Evolutionary conservation across 2,888 invertebrate species (phyloP).

Genomic region (Lepidocyrtinus sp.): DNA sequence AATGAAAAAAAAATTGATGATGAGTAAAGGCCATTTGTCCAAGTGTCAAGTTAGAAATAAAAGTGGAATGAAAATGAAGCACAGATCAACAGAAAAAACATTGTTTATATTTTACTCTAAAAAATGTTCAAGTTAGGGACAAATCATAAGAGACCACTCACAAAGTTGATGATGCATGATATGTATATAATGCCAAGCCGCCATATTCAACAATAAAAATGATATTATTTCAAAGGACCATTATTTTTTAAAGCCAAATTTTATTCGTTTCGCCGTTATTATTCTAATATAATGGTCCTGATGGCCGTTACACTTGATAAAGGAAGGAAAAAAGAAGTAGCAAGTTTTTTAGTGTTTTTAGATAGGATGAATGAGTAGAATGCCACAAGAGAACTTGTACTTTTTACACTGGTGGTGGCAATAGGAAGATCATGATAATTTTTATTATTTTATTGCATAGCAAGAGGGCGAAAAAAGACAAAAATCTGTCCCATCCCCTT

Average conservation of each 20-base stretch:
- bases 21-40: constrained; percentile 37
- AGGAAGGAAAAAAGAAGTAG: constrained; percentile 2
- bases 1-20: neutral
- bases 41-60: constrained; percentile 14
- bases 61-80: constrained; percentile 2
- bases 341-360: neutral
- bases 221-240: too few species aligned
- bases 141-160: constrained; percentile 31
- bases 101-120: neutral
- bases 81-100: neutral
- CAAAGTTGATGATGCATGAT: constrained; percentile 55
- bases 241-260: neutral
- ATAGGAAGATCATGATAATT: constrained; percentile 26
- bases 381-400: neutral
- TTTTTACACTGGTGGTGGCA: constrained; percentile 3
- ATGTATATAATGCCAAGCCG: neutral
- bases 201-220: neutral
- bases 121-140: neutral
- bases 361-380: neutral
- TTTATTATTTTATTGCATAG: constrained; percentile 45
- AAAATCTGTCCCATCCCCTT: constrained; percentile 35
- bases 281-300: neutral
- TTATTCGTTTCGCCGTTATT: neutral
- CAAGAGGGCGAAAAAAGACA: constrained; percentile 13
- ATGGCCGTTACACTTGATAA: constrained; percentile 1